A percentile compares a stretch with the other conserved stretches of the same genome.
phyloP scores from a whole-genome alignment of 2,113 vertebrate genomes.

The Strix aluco region DNA sequence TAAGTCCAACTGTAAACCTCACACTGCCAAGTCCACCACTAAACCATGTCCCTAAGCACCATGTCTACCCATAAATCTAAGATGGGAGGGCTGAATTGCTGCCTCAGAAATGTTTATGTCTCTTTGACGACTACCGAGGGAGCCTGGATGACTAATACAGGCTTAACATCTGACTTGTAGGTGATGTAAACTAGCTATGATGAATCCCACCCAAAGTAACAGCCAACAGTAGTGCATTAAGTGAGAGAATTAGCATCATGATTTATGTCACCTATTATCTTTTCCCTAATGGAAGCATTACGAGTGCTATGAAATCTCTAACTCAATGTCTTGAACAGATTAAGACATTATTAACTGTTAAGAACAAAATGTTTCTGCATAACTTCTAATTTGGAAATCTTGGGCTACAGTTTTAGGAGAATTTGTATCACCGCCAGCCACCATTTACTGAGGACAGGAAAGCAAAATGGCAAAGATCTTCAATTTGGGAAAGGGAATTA shows the following conservation, averaged over 20 bases:
- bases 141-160: neutral
- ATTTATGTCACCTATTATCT: neutral
- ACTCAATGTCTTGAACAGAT: neutral
- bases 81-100: neutral
- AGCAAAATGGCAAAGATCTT: neutral
- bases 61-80: neutral
- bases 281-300: neutral
- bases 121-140: neutral
- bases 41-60: neutral
- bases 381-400: neutral
- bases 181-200: neutral
- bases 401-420: neutral
- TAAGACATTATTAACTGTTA: neutral
- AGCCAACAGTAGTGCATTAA: neutral
- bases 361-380: neutral
- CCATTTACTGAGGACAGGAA: neutral
- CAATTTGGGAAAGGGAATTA: neutral
- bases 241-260: neutral
- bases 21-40: neutral
- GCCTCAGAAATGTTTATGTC: neutral
- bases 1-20: neutral
- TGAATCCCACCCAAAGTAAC: neutral
- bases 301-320: neutral
- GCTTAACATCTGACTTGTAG: neutral
- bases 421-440: neutral